Conservation (phyloP, 2,797 vertebrate genomes). For the Urophycis tenuis region DNA sequence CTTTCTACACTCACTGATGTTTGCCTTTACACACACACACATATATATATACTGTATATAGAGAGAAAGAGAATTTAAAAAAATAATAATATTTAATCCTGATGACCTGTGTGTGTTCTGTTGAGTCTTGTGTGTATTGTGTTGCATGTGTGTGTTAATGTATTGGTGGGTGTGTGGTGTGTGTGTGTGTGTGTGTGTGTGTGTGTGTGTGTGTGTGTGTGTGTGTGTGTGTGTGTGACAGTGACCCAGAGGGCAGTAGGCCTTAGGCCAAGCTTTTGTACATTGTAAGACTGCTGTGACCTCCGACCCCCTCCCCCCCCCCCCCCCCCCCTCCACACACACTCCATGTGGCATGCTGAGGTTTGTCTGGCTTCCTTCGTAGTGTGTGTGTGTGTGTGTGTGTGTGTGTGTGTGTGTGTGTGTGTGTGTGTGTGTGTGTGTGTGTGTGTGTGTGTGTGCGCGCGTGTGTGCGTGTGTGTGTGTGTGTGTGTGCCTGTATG, state of each 20-base stretch:
- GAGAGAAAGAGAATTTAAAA: neutral
- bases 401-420: constrained; percentile 51
- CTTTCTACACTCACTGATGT: constrained; percentile 14
- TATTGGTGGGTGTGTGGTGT: no score
- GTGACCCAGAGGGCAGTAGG: neutral
- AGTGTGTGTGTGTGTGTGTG: constrained; percentile 38
- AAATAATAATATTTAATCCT: no score
- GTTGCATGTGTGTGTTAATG: neutral
- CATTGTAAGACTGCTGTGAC: neutral
- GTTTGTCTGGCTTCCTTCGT: constrained; percentile 25
- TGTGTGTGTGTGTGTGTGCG: constrained; percentile 69
- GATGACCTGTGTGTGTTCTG: no score
- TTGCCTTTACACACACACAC: neutral
- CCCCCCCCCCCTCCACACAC: neutral
- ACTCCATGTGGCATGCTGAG: neutral
- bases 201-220: neutral
- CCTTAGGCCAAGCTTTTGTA: neutral
- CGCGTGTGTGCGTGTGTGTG: no score
- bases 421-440: constrained; percentile 72
- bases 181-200: neutral
- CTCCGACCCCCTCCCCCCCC: neutral
- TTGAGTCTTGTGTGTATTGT: no score
- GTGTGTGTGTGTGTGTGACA: neutral
- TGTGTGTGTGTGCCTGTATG: no score
- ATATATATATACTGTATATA: neutral